phyloP scores from a whole-genome alignment of 2,113 vertebrate species.

The Rhinolophus ferrumequinum region DNA sequence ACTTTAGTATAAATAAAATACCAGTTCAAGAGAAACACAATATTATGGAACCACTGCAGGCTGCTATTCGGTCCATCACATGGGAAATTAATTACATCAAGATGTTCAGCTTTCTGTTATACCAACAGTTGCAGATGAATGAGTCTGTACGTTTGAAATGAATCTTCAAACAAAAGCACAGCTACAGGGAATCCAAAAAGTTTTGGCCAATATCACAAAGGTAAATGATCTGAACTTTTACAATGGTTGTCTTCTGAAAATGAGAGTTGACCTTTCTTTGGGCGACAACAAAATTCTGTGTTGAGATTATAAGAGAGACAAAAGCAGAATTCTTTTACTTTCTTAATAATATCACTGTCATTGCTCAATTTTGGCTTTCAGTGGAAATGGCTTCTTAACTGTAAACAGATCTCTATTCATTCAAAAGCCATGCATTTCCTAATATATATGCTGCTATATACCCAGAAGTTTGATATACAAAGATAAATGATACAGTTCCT shows the following conservation, averaged over 20 bases:
- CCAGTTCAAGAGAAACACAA: not conserved
- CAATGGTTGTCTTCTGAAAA: not conserved
- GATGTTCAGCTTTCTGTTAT: slow-evolving; percentile 54
- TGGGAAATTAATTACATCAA: slow-evolving; percentile 75
- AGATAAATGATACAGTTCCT: not conserved
- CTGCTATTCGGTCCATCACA: slow-evolving; percentile 57
- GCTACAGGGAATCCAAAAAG: slow-evolving; percentile 52
- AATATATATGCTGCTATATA: not conserved
- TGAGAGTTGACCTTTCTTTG: slow-evolving; percentile 59
- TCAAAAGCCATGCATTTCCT: not conserved
- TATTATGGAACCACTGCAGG: slow-evolving; percentile 9
- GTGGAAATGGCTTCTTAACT: slow-evolving; percentile 42
- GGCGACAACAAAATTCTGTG: not conserved
- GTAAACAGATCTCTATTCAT: slow-evolving; percentile 22
- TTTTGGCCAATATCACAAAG: slow-evolving; percentile 60
- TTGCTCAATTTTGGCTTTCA: slow-evolving; percentile 13
- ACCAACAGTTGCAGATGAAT: slow-evolving; percentile 69
- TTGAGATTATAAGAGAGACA: not conserved
- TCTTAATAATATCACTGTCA: slow-evolving; percentile 13
- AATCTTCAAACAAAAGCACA: slow-evolving; percentile 74
- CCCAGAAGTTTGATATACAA: not conserved
- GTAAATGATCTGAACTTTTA: slow-evolving; percentile 41
- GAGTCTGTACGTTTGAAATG: slow-evolving; percentile 62
- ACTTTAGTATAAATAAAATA: slow-evolving; percentile 41
- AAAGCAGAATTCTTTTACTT: slow-evolving; percentile 33